A percentile compares a stretch with the other conserved stretches of the same genome.
These are phyloP conservation scores for Poecile atricapillus DNA, from an alignment of 2,113 vertebrate species.

Conservation along the genomic window DNA sequence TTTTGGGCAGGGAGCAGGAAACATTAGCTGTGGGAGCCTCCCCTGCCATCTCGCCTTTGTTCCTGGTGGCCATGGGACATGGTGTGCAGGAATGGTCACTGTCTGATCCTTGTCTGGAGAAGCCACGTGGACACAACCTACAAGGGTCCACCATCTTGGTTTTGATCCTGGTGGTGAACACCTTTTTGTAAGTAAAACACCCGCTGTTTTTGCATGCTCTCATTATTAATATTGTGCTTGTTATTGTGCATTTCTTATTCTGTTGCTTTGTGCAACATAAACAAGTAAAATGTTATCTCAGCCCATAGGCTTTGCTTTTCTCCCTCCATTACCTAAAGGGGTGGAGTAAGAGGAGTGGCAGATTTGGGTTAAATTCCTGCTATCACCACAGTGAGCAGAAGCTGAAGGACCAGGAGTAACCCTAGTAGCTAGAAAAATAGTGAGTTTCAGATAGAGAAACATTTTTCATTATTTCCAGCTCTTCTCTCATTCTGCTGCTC, in stretches of 20 bases:
- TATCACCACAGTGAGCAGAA: neutral
- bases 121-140: neutral
- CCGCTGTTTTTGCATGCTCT: neutral
- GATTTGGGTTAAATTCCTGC: neutral
- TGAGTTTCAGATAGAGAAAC: neutral
- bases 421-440: neutral
- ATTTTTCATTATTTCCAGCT: neutral
- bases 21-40: accelerated
- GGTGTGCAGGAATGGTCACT: neutral
- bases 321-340: neutral
- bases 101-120: neutral
- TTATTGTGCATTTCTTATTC: neutral
- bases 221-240: neutral
- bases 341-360: neutral
- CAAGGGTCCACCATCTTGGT: neutral
- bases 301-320: neutral
- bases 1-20: neutral
- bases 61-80: accelerated
- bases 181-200: neutral
- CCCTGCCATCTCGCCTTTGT: accelerated
- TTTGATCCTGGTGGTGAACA: no score
- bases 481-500: neutral
- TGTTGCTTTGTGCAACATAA: neutral
- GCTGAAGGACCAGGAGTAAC: neutral
- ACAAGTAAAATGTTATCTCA: neutral